Percentiles rank a stretch among this genome's conserved stretches.
Evolutionary conservation across 1,140 invertebrate species (phyloP).

Genomic region (Drosophila tani): DNA sequence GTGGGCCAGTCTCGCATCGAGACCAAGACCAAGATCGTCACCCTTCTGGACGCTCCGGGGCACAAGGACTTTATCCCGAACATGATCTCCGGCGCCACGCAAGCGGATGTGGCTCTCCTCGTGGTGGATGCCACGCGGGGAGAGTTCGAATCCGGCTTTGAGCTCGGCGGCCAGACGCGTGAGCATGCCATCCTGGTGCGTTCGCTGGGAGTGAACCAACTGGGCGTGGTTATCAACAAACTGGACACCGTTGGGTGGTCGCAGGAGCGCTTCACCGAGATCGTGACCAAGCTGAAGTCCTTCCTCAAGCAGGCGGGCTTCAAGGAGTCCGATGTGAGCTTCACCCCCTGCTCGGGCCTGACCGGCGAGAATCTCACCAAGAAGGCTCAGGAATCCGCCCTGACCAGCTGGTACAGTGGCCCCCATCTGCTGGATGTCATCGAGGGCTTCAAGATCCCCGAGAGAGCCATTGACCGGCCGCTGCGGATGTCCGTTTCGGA

Average conservation of each 20-base stretch:
- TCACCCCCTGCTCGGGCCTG: conserved; percentile 97
- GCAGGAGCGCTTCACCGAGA: conserved; percentile 93
- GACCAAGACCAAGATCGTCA: conserved; percentile 92
- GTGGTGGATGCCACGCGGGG: conserved; percentile 98
- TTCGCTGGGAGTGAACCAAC: conserved; percentile 95
- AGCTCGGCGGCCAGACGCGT: conserved; percentile 97
- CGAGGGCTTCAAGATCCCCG: conserved; percentile 93
- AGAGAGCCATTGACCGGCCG: conserved; percentile 94
- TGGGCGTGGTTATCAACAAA: conserved; percentile 95
- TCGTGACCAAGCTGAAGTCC: conserved; percentile 92
- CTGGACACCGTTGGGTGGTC: conserved; percentile 93
- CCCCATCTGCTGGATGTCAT: conserved; percentile 93
- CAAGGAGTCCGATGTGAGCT: conserved; percentile 94
- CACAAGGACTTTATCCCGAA: conserved; percentile 99
- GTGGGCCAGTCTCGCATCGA: conserved; percentile 97
- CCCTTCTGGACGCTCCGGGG: conserved; percentile 97
- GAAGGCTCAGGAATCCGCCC: conserved; percentile 88
- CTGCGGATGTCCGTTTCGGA: conserved; percentile 97
- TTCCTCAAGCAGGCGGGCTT: conserved; percentile 98
- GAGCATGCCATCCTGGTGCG: conserved; percentile 98
- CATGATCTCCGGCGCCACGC: conserved; percentile 98
- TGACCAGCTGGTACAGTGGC: conserved; percentile 95
- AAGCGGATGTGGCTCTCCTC: conserved; percentile 98
- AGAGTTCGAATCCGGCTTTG: conserved; percentile 99
- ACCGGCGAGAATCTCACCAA: conserved; percentile 96